Percentiles rank a stretch among this genome's conserved stretches.
Evolutionary conservation across 2,113 vertebrate genomes (phyloP).

Genomic region (Mus pahari): DNA sequence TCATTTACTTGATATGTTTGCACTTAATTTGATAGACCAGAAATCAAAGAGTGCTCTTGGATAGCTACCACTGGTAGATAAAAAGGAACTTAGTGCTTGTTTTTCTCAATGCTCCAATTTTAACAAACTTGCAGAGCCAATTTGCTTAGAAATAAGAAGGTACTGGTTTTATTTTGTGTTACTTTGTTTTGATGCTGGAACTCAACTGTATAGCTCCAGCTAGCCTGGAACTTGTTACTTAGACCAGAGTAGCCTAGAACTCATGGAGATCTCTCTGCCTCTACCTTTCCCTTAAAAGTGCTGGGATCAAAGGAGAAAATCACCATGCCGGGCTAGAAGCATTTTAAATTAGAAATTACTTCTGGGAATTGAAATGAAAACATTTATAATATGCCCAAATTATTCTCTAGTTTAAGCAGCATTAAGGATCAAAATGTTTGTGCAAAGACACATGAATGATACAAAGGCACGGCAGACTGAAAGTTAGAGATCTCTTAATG

Average conservation of each 20-base stretch:
- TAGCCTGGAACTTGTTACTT: background rate
- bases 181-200: background rate
- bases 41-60: background rate
- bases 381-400: background rate
- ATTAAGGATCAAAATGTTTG: conserved; percentile 18
- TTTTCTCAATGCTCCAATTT: background rate
- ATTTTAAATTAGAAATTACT: background rate
- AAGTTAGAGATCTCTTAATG: background rate
- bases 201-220: background rate
- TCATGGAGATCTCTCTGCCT: background rate
- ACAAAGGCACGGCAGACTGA: background rate
- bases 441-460: background rate
- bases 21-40: background rate
- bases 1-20: background rate
- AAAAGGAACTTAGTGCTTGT: background rate
- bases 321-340: background rate
- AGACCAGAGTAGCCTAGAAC: background rate
- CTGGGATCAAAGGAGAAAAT: background rate
- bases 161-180: background rate
- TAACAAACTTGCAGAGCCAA: background rate
- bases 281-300: background rate
- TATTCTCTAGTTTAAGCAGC: background rate
- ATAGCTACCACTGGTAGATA: background rate
- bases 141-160: background rate
- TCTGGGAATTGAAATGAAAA: background rate